Conservation (phyloP, 2,113 vertebrate species). For the Mobula hypostoma region DNA sequence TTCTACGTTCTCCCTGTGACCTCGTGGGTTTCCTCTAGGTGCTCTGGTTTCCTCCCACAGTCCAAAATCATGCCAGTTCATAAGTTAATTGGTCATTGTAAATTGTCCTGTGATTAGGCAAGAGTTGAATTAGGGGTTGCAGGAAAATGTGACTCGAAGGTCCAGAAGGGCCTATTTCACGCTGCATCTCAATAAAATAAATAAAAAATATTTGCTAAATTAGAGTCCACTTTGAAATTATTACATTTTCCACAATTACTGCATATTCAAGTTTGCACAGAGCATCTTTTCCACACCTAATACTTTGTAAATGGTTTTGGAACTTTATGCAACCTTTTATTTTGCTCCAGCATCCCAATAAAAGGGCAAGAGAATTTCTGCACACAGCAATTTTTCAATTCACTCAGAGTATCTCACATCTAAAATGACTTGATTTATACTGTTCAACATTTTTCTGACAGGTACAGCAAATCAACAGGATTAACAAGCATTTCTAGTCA, state of each 20-base stretch:
- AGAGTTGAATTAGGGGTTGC: no score
- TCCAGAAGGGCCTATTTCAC: no score
- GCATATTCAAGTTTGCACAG: not conserved
- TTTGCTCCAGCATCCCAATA: not conserved
- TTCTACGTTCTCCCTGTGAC: no score
- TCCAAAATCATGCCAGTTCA: no score
- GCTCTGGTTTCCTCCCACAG: no score
- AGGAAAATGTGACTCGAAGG: no score
- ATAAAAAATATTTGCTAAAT: not conserved
- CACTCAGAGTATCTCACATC: not conserved
- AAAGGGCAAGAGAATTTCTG: not conserved
- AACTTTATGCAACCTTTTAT: constrained; percentile 4
- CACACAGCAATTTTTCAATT: constrained; percentile 14
- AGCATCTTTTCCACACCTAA: not conserved
- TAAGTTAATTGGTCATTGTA: no score
- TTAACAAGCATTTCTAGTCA: not conserved
- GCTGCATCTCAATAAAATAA: no score
- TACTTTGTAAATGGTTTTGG: not conserved
- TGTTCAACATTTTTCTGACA: constrained; percentile 14
- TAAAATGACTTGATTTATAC: constrained; percentile 5
- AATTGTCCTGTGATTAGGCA: no score
- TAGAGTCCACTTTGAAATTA: not conserved
- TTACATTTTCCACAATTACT: not conserved
- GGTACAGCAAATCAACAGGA: not conserved
- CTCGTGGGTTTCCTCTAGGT: no score